Base-by-base conservation (phyloP, 1,140 invertebrate species). In the Heliconius hewitsoni region DNA sequence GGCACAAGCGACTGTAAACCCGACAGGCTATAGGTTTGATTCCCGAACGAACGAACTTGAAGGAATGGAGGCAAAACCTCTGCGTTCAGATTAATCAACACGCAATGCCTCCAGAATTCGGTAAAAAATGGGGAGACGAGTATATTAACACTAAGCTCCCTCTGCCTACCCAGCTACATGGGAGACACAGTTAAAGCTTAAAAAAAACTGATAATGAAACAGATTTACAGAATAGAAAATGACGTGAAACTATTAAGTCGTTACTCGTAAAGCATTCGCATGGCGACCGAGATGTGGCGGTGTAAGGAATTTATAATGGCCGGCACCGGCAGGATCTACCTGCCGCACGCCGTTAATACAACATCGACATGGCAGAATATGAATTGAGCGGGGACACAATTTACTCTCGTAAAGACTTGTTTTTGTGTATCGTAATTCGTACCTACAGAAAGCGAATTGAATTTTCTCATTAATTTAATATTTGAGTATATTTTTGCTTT, bases 301-400 rank as follows among this genome's bases (percentile, higher is more conserved):
- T 81, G 86, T 88, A 84, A 85, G 86, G 86, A 91, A 91, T 91
- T 81, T 83, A 78, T 89, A 91, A 90, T 89, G 82, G 82, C n/a
- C 83, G 75, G 66, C 74, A 87, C n/a, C 83, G 75, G 71, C 74
- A 87, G 87, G 87, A 87, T 84, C 86, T 89, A 87, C 87, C 87
- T 89, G 88, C 77, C 11, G 60, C 60, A 13, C 60, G 60, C 60
- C 78, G 76, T 79, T 72, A 52, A 79, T 55, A 46, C 23, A 60
- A 55, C 42, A 76, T 79, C 70, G 74, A 50, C 42, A 76, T 72
- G 27, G 52, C 23, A 60, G 52, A 42, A 76, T 76, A 76, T 70
- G 57, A 76, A 70, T 76, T 75, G 16, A 66, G 60, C 60, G 60
- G 60, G 23, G 60, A 66, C 60, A 66, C 3, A 66, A 30, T 66